These are phyloP conservation scores for Hofmannophila pseudospretella DNA, from an alignment of 2,888 invertebrate species.

Conservation along the genomic window DNA sequence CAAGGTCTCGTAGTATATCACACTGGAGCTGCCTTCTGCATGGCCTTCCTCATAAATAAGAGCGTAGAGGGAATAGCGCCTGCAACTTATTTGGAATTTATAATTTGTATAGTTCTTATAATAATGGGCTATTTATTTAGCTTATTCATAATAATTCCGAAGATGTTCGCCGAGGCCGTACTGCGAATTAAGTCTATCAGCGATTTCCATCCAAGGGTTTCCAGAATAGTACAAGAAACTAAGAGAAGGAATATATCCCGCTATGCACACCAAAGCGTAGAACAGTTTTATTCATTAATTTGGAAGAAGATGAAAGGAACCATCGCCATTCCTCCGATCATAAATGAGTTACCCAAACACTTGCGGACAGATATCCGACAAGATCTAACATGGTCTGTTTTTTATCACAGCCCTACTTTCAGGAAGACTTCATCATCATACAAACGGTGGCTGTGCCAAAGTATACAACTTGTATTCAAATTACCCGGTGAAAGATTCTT, in stretches of 20 bases:
- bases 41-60: too few species aligned
- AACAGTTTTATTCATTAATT: conserved; percentile 43
- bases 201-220: conserved; percentile 31
- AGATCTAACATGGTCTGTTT: conserved; percentile 8
- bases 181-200: conserved; percentile 33
- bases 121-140: conserved; percentile 31
- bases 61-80: conserved; percentile 37
- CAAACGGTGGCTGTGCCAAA: conserved; percentile 6
- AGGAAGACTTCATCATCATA: conserved; percentile 2
- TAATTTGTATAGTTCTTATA: conserved; percentile 29
- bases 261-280: conserved; percentile 33
- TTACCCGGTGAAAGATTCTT: conserved; percentile 5
- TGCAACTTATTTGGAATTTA: conserved; percentile 35
- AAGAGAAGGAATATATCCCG: conserved; percentile 38
- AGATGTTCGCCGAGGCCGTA: conserved; percentile 43
- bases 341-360: conserved; percentile 4
- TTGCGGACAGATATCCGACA: conserved; percentile 2
- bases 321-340: neutral
- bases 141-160: conserved; percentile 42
- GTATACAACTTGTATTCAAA: conserved; percentile 1
- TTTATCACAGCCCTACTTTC: conserved; percentile 11
- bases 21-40: too few species aligned
- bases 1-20: too few species aligned
- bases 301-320: conserved; percentile 39
- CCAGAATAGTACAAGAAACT: conserved; percentile 45